phyloP scores from a whole-genome alignment of 2,888 invertebrate genomes.

The Aleiodes testaceus region DNA sequence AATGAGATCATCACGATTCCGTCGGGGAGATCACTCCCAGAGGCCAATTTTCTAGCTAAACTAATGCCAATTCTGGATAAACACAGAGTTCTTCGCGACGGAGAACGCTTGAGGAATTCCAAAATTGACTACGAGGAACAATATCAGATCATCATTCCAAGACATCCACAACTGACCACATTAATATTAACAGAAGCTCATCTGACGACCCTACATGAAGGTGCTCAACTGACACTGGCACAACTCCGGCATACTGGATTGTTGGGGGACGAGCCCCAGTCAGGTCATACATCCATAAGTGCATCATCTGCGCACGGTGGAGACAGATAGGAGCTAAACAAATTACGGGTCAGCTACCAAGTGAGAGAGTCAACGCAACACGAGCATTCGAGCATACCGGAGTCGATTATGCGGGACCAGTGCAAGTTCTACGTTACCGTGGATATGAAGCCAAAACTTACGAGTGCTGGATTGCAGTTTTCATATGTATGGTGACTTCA shows the following conservation, averaged over 20 bases:
- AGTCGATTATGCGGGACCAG: conserved; percentile 38
- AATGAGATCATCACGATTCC: no score
- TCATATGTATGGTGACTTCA: conserved; percentile 51
- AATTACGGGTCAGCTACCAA: conserved; percentile 43
- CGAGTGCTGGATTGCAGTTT: conserved; percentile 50
- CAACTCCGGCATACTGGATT: conserved; percentile 35
- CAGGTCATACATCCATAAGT: conserved; percentile 3
- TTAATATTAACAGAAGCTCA: conserved; percentile 16
- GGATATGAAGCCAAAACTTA: conserved; percentile 17
- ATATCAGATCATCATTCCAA: conserved; percentile 7
- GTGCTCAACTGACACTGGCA: conserved; percentile 34
- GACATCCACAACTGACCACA: background rate
- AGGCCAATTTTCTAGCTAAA: no score
- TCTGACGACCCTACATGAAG: conserved; percentile 28
- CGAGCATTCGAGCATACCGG: background rate
- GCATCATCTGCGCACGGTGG: conserved; percentile 17
- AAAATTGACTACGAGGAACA: background rate
- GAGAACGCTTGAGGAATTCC: conserved; percentile 26
- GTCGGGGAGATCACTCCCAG: no score
- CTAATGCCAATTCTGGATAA: background rate
- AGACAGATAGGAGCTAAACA: conserved; percentile 28
- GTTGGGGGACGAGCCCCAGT: conserved; percentile 34
- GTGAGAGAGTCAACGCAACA: conserved; percentile 10
- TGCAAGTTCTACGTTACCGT: conserved; percentile 1
- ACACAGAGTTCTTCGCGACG: conserved; percentile 34